phyloP scores from a whole-genome alignment of 2,113 vertebrate genomes.

The Tachuris rubrigastra region DNA sequence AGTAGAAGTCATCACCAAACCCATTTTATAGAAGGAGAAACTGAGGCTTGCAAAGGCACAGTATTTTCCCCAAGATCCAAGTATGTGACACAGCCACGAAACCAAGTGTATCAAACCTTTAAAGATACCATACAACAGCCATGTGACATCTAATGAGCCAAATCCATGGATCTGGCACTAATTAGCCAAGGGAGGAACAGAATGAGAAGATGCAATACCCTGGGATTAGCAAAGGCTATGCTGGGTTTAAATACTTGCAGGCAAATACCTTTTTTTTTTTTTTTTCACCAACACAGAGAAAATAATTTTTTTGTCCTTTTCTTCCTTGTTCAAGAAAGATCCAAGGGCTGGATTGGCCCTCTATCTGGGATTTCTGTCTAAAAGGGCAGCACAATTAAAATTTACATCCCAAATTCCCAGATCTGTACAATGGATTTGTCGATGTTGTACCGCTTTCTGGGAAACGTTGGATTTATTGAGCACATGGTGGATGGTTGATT shows the following conservation, averaged over 20 bases:
- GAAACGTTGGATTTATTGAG: background rate
- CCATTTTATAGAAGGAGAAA: background rate
- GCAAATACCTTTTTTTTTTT: background rate
- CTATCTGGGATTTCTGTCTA: background rate
- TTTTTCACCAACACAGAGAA: background rate
- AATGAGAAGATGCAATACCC: background rate
- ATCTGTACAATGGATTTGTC: background rate
- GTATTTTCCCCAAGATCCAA: background rate
- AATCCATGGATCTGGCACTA: background rate
- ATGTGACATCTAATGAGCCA: background rate
- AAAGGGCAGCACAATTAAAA: background rate
- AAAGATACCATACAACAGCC: background rate
- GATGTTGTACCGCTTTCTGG: background rate
- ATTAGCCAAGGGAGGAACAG: background rate
- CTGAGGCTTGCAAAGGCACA: background rate
- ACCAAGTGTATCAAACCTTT: background rate
- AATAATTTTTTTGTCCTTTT: background rate
- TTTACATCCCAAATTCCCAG: background rate
- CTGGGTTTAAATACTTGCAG: background rate
- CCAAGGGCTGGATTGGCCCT: background rate
- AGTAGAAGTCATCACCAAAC: background rate
- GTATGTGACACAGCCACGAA: background rate
- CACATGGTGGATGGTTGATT: accelerated
- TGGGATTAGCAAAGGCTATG: background rate
- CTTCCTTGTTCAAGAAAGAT: background rate